A percentile compares a stretch with the other conserved stretches of the same genome.
Evolutionary conservation across 2,888 invertebrate species (phyloP).

Genomic region (Noctua janthe): DNA sequence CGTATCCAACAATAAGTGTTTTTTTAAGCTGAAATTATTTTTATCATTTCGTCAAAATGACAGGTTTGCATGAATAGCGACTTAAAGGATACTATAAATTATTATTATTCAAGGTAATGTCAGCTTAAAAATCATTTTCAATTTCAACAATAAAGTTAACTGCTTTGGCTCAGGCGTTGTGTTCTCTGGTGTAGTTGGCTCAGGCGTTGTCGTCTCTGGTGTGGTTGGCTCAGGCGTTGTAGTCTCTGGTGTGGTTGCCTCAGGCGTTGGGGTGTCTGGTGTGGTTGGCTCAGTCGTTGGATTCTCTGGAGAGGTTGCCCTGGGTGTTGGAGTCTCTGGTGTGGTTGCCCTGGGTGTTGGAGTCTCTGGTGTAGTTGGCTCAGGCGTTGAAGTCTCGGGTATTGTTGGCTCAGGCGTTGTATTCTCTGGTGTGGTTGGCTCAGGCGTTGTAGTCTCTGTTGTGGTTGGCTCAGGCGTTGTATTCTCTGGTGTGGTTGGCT

Average conservation of each 20-base stretch:
- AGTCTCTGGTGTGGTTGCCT: accelerated
- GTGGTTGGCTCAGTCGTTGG: background rate
- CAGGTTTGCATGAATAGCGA: background rate
- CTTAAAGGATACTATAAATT: background rate
- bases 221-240: background rate
- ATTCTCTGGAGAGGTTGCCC: background rate
- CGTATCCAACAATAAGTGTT: no score
- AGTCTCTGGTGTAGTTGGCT: background rate
- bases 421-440: accelerated
- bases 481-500: background rate
- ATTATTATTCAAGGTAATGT: no score
- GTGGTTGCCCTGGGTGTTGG: no score
- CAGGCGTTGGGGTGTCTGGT: no score
- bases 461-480: background rate
- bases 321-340: no score
- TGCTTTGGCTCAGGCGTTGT: background rate
- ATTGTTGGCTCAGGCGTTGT: background rate
- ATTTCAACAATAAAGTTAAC: background rate
- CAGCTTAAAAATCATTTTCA: background rate
- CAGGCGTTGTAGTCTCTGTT: no score
- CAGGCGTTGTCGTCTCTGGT: no score
- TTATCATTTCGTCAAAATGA: no score
- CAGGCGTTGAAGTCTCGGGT: background rate
- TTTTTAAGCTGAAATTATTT: no score
- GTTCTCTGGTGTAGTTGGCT: no score